Evolutionary conservation across 2,113 vertebrate species (phyloP).

Genomic region (Prunella fulvescens): DNA sequence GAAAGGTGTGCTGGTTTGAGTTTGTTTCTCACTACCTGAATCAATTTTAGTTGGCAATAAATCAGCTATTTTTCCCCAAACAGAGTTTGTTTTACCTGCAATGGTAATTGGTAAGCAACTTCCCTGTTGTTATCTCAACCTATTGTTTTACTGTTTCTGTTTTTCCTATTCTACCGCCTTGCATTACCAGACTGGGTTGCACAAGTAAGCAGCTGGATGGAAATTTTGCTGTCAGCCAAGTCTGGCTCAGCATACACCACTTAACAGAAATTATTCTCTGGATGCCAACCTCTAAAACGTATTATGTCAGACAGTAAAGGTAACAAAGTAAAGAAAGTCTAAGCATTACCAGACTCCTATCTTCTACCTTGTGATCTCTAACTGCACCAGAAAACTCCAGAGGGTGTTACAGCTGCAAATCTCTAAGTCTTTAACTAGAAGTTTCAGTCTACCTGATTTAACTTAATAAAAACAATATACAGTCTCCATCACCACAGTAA

Average conservation of each 20-base stretch:
- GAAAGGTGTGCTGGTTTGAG: not conserved
- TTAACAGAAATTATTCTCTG: not conserved
- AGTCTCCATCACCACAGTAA: not conserved
- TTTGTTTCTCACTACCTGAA: not conserved
- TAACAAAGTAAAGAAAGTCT: not conserved
- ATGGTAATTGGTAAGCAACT: not conserved
- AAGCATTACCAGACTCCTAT: not conserved
- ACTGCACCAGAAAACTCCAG: not conserved
- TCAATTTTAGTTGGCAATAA: not conserved
- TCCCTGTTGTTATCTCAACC: not conserved
- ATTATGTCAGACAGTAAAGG: not conserved
- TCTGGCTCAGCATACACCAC: not conserved
- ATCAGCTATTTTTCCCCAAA: not conserved
- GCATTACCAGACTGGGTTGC: not conserved
- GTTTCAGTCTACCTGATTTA: not conserved
- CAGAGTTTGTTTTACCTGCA: not conserved
- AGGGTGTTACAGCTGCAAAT: not conserved
- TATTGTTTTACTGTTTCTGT: not conserved
- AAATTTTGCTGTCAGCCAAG: not conserved
- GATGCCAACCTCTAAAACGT: not conserved
- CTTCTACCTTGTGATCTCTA: not conserved
- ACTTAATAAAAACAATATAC: not conserved
- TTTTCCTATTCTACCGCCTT: not conserved
- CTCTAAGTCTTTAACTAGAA: not conserved
- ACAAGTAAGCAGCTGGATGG: not conserved